These are phyloP conservation scores for Ceriagrion tenellum DNA, from an alignment of 2,888 invertebrate species.

Conservation along the genomic window DNA sequence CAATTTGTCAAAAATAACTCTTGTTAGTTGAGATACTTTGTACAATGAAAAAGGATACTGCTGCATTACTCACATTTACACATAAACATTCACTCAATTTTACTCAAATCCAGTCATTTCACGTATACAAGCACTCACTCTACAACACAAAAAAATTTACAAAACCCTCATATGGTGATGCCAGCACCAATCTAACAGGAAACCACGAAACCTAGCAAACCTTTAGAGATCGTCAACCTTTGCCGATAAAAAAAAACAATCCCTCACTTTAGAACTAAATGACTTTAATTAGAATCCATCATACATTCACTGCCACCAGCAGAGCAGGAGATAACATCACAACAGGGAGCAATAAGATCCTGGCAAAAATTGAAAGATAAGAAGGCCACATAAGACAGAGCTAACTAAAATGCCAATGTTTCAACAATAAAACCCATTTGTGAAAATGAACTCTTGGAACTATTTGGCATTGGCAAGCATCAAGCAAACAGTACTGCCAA, in stretches of 20 bases:
- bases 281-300: constrained; percentile 40
- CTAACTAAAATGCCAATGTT: not conserved
- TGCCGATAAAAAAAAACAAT: not conserved
- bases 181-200: constrained; percentile 66
- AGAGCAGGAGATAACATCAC: constrained; percentile 54
- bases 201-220: constrained; percentile 64
- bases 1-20: constrained; percentile 65
- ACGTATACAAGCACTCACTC: constrained; percentile 25
- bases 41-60: constrained; percentile 66
- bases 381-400: not conserved
- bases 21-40: constrained; percentile 62
- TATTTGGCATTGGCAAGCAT: constrained; percentile 45
- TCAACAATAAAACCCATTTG: constrained; percentile 4
- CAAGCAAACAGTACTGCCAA: constrained; percentile 47
- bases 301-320: constrained; percentile 47
- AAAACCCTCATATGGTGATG: constrained; percentile 65
- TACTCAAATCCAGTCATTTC: constrained; percentile 18
- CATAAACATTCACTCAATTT: constrained; percentile 45
- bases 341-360: constrained; percentile 49
- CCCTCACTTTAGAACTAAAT: not conserved
- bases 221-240: constrained; percentile 47
- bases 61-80: constrained; percentile 49
- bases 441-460: constrained; percentile 12
- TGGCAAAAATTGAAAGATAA: not conserved
- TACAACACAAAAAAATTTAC: constrained; percentile 62